Percentiles rank a stretch among this genome's conserved stretches.
phyloP scores from a whole-genome alignment of 2,113 vertebrate genomes.

The Malurus melanocephalus region DNA sequence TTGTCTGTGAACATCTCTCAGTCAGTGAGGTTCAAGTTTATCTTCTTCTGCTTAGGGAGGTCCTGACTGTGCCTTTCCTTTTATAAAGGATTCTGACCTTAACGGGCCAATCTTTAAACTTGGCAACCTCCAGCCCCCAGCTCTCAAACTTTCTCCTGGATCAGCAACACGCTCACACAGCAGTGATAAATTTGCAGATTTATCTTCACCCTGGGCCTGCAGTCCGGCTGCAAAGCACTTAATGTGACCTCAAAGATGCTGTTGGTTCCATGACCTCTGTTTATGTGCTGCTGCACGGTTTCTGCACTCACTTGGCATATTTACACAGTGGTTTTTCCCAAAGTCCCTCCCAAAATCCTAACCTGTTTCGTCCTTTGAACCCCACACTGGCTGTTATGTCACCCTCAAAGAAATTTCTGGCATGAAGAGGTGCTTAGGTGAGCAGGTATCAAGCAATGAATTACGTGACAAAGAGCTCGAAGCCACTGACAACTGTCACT shows the following conservation, averaged over 20 bases:
- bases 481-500: constrained; percentile 16
- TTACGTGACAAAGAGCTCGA: not conserved
- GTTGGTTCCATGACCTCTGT: not conserved
- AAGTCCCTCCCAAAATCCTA: not conserved
- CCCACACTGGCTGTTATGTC: not conserved
- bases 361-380: not conserved
- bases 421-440: not conserved
- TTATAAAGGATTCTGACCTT: not conserved
- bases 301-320: not conserved
- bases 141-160: not conserved
- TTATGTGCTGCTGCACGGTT: not conserved
- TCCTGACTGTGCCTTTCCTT: not conserved
- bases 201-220: not conserved
- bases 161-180: not conserved
- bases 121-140: not conserved
- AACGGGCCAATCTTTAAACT: not conserved
- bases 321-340: not conserved
- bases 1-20: not conserved
- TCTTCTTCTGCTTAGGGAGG: not conserved
- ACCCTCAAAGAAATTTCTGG: not conserved
- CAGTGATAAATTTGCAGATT: constrained; percentile 17
- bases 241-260: not conserved
- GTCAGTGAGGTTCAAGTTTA: not conserved
- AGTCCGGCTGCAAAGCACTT: not conserved
- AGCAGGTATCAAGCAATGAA: not conserved